phyloP scores from a whole-genome alignment of 2,888 invertebrate species.

The Tachystola acroxantha region DNA sequence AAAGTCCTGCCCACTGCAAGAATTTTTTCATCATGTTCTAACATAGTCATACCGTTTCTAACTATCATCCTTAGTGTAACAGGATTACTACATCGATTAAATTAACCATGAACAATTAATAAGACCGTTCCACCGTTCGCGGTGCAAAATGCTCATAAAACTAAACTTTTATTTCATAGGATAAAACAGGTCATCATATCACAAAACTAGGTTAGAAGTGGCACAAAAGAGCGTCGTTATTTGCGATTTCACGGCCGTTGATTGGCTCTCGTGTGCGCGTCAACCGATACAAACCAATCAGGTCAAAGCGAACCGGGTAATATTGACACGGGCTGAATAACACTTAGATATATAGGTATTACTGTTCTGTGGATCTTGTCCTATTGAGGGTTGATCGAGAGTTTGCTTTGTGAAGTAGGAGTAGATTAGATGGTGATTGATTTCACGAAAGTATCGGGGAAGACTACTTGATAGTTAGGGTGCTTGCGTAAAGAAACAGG shows the following conservation, averaged over 20 bases:
- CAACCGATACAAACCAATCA: constrained; percentile 1
- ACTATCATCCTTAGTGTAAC: too few species aligned
- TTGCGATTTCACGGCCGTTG: not conserved
- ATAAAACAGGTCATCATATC: not conserved
- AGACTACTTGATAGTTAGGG: too few species aligned
- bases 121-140: too few species aligned
- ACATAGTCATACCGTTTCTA: too few species aligned
- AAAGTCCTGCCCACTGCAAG: too few species aligned
- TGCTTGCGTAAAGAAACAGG: too few species aligned
- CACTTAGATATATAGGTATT: not conserved
- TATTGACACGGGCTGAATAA: not conserved
- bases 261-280: not conserved
- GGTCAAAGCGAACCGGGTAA: not conserved
- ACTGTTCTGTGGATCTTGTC: not conserved
- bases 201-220: not conserved
- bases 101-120: too few species aligned
- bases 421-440: not conserved
- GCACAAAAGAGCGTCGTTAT: not conserved
- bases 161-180: too few species aligned
- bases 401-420: not conserved
- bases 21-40: too few species aligned
- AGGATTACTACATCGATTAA: too few species aligned
- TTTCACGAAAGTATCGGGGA: too few species aligned
- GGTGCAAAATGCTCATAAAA: too few species aligned
- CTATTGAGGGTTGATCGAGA: not conserved